Evolutionary conservation across 2,888 invertebrate genomes (phyloP).

Genomic region (Mesorhabditis sp.): DNA sequence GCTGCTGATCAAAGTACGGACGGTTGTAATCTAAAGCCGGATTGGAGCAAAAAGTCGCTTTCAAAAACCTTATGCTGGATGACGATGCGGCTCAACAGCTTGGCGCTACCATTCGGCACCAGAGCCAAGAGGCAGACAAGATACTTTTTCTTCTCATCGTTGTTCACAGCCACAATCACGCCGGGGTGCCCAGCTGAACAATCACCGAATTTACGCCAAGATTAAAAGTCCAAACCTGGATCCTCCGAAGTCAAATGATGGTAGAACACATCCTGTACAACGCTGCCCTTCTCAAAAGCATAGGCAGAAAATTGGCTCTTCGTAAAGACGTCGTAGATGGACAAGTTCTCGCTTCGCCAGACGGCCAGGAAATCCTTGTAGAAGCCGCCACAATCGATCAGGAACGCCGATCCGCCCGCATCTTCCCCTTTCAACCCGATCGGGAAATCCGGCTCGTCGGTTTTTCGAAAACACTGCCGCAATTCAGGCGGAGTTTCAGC

Average conservation of each 20-base stretch:
- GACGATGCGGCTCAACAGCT: too few species aligned
- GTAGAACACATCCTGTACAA: not conserved
- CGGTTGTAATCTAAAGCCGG: not conserved
- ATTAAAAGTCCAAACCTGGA: not conserved
- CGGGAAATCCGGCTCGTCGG: too few species aligned
- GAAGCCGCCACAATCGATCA: not conserved
- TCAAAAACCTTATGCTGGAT: not conserved
- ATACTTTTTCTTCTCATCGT: not conserved
- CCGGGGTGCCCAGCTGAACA: not conserved
- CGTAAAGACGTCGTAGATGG: not conserved
- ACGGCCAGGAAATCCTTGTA: not conserved
- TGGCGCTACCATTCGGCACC: too few species aligned
- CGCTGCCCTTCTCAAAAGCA: slow-evolving; percentile 1
- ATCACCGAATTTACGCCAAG: not conserved
- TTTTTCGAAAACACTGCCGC: too few species aligned
- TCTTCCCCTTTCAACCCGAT: too few species aligned
- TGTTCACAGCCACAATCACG: not conserved
- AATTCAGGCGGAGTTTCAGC: too few species aligned
- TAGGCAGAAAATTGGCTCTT: not conserved
- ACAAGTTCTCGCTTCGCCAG: not conserved
- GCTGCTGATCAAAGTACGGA: not conserved
- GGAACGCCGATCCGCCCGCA: not conserved
- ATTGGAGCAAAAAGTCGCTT: not conserved
- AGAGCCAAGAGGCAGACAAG: not conserved
- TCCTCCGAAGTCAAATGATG: not conserved